Evolutionary conservation across 1,140 invertebrate species (phyloP).

Genomic region (Drosophila sechellia): DNA sequence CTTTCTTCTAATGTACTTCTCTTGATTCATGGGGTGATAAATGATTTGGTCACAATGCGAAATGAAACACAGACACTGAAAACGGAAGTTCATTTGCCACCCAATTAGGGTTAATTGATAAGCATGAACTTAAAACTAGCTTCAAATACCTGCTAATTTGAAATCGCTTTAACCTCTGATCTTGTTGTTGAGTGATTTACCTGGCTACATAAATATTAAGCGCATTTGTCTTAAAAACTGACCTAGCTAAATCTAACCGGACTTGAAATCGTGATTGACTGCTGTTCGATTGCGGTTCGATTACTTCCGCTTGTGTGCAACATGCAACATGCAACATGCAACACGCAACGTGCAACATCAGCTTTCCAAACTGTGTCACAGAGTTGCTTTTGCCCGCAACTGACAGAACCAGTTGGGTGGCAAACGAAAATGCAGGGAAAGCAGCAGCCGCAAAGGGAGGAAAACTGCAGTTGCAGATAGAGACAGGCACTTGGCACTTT

Average conservation of each 20-base stretch:
- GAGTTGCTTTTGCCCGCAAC: slow-evolving; percentile 34
- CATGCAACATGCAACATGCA: slow-evolving; percentile 21
- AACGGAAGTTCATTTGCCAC: slow-evolving; percentile 4
- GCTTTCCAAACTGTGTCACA: slow-evolving; percentile 40
- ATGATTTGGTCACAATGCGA: not conserved
- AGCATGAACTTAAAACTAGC: slow-evolving; percentile 2
- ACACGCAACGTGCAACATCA: slow-evolving; percentile 20
- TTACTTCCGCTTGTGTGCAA: slow-evolving; percentile 2
- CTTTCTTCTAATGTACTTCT: not conserved
- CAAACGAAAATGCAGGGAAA: slow-evolving; percentile 20
- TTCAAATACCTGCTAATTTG: slow-evolving; percentile 21
- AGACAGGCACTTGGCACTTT: slow-evolving; percentile 29
- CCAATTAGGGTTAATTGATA: slow-evolving; percentile 21
- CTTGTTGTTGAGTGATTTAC: not conserved
- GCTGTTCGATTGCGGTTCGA: slow-evolving; percentile 28
- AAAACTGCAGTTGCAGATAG: slow-evolving; percentile 6
- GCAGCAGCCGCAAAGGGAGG: not conserved
- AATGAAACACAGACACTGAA: not conserved
- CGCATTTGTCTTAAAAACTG: slow-evolving; percentile 14
- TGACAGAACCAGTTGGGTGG: slow-evolving; percentile 53
- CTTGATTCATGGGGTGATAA: not conserved
- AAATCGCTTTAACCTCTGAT: slow-evolving; percentile 13
- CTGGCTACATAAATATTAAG: not conserved
- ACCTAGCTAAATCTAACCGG: slow-evolving; percentile 17
- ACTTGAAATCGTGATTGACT: slow-evolving; percentile 11